Base-by-base conservation (phyloP, 2,888 invertebrate genomes). In the Andrena praecox region DNA sequence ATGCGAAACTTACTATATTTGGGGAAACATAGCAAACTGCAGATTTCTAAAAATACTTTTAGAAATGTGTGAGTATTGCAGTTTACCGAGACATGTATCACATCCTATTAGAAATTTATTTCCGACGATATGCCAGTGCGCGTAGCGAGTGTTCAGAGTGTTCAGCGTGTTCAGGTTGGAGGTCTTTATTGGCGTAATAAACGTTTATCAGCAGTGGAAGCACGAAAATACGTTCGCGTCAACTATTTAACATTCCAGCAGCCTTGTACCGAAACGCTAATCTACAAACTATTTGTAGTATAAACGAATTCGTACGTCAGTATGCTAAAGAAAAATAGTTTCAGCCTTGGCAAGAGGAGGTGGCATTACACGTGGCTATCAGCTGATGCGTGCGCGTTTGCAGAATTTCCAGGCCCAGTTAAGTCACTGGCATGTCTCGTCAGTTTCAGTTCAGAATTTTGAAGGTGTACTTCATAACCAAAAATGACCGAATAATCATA, bases 301-400 rank as follows among this genome's bases (percentile, higher is more conserved):
- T 5, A 70, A 67, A 16, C 8, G 62, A 12, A 31, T 27, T 70
- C 29, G 16, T 69, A 52, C 52, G 1, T n/a, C 68, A 68, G 8
- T 56, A 56, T 42, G 54, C 66, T 31, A 42, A 72, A 67, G 31
- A 70, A 33, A 20, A 70, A 27, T n/a, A 48, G 59, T 27, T 76
- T 56, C 62, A 77, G 64, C 59, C 24, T 74, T 29, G 50, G 24
- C 31, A 24, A 66, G 33, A 76, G 63, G 85, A 69, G 73, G 82
- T 72, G 86, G 77, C 48, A 67, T 76, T 89, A 87, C 91, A 91
- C 91, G 91, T 91, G 89, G 89, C 84, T 80, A 85, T 91, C 91
- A 91, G 90, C 90, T 90, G 90, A 90, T 90, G 88, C 85, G 88
- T 87, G 85, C 85, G 82, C 85, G 76, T 80, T 56, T 70, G 52